Conservation (phyloP, 2,113 vertebrate genomes). For the Orthonyx spaldingii region DNA sequence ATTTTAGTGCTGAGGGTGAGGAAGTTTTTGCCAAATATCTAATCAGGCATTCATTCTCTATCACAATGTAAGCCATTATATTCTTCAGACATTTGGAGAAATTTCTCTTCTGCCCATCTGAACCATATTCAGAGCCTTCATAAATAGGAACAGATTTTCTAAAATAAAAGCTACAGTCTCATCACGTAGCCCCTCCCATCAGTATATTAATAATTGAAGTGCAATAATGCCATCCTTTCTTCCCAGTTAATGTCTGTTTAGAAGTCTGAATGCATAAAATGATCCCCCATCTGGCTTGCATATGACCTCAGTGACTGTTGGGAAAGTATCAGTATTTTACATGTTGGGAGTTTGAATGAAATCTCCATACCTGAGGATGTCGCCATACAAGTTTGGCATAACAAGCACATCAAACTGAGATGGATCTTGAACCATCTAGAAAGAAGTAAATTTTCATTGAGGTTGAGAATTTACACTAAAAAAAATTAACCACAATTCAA, state of each 20-base stretch:
- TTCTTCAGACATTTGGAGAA: neutral
- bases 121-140: neutral
- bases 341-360: neutral
- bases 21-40: neutral
- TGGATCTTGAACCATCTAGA: constrained; percentile 95
- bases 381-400: constrained; percentile 96
- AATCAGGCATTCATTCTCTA: neutral
- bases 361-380: constrained; percentile 87
- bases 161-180: neutral
- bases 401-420: constrained; percentile 94
- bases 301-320: neutral
- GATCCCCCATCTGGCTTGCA: neutral
- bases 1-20: neutral
- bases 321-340: neutral
- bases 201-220: neutral
- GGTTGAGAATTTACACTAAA: neutral
- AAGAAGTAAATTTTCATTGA: constrained; percentile 10
- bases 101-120: neutral
- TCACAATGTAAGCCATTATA: neutral
- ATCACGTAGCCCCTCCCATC: neutral
- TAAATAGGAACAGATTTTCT: neutral
- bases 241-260: neutral
- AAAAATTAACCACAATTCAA: neutral
- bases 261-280: neutral
- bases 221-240: neutral